Percentiles rank a stretch among this genome's conserved stretches.
phyloP scores from a whole-genome alignment of 2,113 vertebrate species.

The Saimiri boliviensis region DNA sequence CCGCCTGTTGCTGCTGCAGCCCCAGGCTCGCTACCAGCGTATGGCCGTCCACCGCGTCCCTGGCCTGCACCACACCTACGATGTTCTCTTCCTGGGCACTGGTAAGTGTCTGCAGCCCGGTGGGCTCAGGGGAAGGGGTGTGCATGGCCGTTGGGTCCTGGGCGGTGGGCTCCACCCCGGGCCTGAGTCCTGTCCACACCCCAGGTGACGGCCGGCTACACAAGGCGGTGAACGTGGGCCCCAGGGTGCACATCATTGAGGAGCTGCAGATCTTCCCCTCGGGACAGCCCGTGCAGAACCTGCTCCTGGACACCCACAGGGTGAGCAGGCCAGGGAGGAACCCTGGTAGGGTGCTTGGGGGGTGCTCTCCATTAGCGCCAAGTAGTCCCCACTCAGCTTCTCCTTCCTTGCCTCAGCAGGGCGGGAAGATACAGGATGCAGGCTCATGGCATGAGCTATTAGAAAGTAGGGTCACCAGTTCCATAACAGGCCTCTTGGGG shows the following conservation, averaged over 20 bases:
- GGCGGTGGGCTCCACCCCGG: accelerated
- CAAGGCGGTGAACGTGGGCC: conserved; percentile 90
- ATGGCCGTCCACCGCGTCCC: conserved; percentile 88
- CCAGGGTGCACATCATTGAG: conserved; percentile 91
- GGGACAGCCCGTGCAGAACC: conserved; percentile 89
- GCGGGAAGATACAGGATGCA: not conserved
- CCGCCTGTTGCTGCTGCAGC: conserved; percentile 90
- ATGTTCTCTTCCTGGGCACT: conserved; percentile 95
- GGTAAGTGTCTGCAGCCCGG: conserved; percentile 75
- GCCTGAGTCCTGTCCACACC: conserved; percentile 39
- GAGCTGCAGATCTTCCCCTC: conserved; percentile 90
- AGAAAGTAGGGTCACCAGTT: not conserved
- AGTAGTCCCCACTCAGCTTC: not conserved
- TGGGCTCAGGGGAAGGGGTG: accelerated
- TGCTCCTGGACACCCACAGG: conserved; percentile 90
- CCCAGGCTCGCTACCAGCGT: conserved; percentile 90
- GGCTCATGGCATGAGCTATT: accelerated
- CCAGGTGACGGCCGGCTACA: conserved; percentile 94
- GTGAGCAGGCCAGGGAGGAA: conserved; percentile 71
- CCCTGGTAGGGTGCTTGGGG: accelerated
- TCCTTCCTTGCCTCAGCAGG: not conserved
- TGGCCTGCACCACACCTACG: conserved; percentile 82
- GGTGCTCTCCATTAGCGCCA: not conserved
- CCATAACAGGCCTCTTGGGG: too few relatives aligned
- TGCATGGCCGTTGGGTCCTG: accelerated